A percentile compares a stretch with the other conserved stretches of the same genome.
phyloP scores from a whole-genome alignment of 2,797 vertebrate species.

The Echiichthys vipera region DNA sequence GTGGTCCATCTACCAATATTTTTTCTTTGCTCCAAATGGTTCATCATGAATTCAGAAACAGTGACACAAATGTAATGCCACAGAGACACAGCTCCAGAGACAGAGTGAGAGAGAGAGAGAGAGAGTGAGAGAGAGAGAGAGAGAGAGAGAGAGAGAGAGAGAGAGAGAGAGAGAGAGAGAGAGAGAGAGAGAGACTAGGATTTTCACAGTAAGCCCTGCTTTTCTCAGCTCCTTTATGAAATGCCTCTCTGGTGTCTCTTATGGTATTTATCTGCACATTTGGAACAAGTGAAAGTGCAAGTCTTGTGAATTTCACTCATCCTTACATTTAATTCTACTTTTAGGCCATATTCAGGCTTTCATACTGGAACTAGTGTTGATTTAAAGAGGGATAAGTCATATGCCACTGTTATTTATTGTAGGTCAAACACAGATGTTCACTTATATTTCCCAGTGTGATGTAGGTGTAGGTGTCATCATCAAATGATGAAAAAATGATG shows the following conservation, averaged over 20 bases:
- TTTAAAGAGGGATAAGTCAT: neutral
- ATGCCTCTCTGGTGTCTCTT: constrained; percentile 11
- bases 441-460: constrained; percentile 20
- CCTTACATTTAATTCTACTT: constrained; percentile 10
- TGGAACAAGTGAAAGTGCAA: constrained; percentile 5
- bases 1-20: neutral
- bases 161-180: neutral
- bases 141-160: neutral
- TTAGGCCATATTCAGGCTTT: constrained; percentile 7
- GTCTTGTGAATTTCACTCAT: constrained; percentile 12
- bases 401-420: constrained; percentile 21
- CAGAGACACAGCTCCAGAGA: neutral
- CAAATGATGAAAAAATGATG: too few relatives aligned
- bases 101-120: neutral
- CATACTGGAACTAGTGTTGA: neutral
- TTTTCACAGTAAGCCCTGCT: neutral
- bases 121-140: neutral
- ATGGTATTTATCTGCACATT: constrained; percentile 1
- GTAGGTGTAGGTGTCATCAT: constrained; percentile 1
- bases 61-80: neutral
- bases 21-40: neutral
- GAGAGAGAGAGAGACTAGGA: neutral
- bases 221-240: constrained; percentile 8
- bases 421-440: constrained; percentile 39
- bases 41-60: neutral